Evolutionary conservation across 2,113 vertebrate genomes (phyloP), one percentile per base, ranked within the genome.

Genomic region (Tylochromis polylepis): DNA sequence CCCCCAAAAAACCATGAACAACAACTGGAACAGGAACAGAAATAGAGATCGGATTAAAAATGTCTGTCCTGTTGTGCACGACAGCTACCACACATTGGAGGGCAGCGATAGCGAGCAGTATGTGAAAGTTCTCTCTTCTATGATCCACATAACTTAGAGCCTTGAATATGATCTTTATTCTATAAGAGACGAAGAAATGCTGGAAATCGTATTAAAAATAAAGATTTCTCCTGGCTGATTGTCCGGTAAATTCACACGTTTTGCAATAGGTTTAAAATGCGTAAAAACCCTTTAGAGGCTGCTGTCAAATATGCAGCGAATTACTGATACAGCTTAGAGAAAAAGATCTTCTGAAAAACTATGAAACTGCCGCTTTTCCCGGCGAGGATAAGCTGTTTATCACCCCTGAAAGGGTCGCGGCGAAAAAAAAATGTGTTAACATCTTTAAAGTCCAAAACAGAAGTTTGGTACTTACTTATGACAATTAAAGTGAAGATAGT

Each of bases 381-480:
- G 4, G 72, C 43, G 72, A 60, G 79, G 27, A 29, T 43, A 49
- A 5, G 4, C 7, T 22, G 2, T 43, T 18, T 56, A 16, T 38
- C 10, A 57, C 31, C 18, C 24, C n/a, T 0, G 22, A 57, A 49
- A 51, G 22, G 24, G 38, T 24, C 36, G 34, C n/a, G 34, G 16
- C 62, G 22, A 15, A 49, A 12, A 14, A 18, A n/a, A 53, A 49
- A 31, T 0, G 0, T 77, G 18, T 31, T 14, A 51, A 77, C 27
- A 65, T 57, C 15, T 27, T 56, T 16, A 59, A 85, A 16, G 53
- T 43, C 7, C 7, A 11, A 59, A 18, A 53, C 55, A 29, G 1
- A 53, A 43, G 16, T 14, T 51, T 11, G 18, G 31, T 79, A 95
- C 95, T 95, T 72, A 95, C 95, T 9, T 1, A 94, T 70, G 56